Conservation (phyloP, 1,140 invertebrate species). For the Homalodisca vitripennis region DNA sequence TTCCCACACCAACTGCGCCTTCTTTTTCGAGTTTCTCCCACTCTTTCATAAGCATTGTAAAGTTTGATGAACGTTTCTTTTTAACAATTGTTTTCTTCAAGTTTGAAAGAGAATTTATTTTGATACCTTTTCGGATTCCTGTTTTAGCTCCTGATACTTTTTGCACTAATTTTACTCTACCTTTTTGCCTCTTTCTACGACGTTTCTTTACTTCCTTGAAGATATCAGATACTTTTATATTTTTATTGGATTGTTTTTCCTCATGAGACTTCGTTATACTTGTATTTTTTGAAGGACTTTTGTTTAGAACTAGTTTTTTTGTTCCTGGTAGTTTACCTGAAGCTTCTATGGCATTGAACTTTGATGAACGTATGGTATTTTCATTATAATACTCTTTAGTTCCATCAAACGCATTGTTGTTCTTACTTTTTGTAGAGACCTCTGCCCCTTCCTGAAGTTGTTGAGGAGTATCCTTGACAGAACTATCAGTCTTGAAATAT, state of each 20-base stretch:
- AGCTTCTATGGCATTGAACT: no score
- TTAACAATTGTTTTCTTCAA: slow-evolving; percentile 17
- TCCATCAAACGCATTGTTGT: no score
- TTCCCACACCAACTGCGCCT: slow-evolving; percentile 6
- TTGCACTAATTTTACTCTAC: background rate
- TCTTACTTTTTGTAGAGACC: no score
- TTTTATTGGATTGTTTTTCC: background rate
- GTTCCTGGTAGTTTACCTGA: no score
- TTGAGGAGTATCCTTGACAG: no score
- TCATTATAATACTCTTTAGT: no score
- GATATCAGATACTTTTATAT: slow-evolving; percentile 9
- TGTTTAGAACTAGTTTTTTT: no score
- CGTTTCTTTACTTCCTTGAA: slow-evolving; percentile 11
- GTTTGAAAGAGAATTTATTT: background rate
- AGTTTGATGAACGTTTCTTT: slow-evolving; percentile 13
- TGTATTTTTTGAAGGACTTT: no score
- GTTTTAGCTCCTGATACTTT: background rate
- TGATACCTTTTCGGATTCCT: background rate
- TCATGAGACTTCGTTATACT: background rate
- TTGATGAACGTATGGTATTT: no score
- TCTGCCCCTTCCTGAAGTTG: no score
- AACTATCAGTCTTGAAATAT: no score
- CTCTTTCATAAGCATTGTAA: slow-evolving; percentile 11
- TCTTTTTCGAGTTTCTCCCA: slow-evolving; percentile 10
- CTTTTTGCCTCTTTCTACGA: slow-evolving; percentile 16